Evolutionary conservation across 2,888 invertebrate species (phyloP).

Genomic region (Macropis europaea): DNA sequence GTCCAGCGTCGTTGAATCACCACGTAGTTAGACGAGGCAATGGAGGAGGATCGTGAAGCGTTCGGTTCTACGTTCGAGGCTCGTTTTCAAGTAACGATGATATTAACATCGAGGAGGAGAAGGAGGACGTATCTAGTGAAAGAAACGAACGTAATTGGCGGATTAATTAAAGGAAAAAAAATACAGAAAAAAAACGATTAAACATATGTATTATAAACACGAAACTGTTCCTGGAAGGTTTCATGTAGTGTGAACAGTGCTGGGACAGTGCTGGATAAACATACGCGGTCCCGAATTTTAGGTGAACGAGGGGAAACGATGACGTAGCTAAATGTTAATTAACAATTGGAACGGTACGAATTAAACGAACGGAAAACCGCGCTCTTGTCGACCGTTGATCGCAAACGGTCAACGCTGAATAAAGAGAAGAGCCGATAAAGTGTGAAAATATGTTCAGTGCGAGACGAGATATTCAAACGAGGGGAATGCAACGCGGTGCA

Average conservation of each 20-base stretch:
- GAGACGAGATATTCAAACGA: conserved; percentile 52
- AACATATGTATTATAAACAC: conserved; percentile 63
- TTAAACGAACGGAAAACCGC: conserved; percentile 34
- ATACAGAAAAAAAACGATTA: no score
- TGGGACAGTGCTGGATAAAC: conserved; percentile 68
- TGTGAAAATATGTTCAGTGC: conserved; percentile 57
- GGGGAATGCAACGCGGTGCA: conserved; percentile 49
- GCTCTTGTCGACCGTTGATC: conserved; percentile 36
- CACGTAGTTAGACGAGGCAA: conserved; percentile 63
- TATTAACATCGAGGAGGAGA: conserved; percentile 4
- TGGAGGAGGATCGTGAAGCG: conserved; percentile 23
- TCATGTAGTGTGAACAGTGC: conserved; percentile 59
- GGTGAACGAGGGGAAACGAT: conserved; percentile 54
- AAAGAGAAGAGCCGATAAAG: conserved; percentile 14
- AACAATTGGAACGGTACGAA: conserved; percentile 54
- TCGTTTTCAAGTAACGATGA: conserved; percentile 38
- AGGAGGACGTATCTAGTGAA: conserved; percentile 29
- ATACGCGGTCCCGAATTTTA: conserved; percentile 64
- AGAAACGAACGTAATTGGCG: conserved; percentile 50
- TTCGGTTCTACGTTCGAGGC: conserved; percentile 42
- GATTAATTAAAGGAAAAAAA: conserved; percentile 56
- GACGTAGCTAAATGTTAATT: conserved; percentile 63
- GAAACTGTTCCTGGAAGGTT: conserved; percentile 65
- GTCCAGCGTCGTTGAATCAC: conserved; percentile 59
- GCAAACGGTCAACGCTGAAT: conserved; percentile 27